Conservation (phyloP, 2,113 vertebrate species). For the Ictalurus punctatus region DNA sequence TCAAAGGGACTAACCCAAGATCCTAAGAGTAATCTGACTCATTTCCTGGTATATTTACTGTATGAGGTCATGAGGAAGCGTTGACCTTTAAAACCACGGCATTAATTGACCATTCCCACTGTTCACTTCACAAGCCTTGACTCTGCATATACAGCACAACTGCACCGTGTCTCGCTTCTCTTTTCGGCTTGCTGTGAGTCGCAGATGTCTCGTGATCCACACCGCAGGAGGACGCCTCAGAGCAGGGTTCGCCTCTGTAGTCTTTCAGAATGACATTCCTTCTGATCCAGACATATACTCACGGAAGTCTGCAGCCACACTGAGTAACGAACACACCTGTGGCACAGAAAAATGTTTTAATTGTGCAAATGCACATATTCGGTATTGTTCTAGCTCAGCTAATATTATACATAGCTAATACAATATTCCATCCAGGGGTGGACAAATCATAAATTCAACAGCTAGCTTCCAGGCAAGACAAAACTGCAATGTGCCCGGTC, state of each 20-base stretch:
- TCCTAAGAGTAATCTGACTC: not conserved
- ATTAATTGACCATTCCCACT: not conserved
- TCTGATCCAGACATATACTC: slow-evolving; percentile 60
- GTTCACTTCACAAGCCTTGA: not conserved
- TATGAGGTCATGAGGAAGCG: not conserved
- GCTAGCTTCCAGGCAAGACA: not conserved
- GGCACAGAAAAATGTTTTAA: not conserved
- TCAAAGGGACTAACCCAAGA: not conserved
- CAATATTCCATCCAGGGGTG: not conserved
- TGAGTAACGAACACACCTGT: slow-evolving; percentile 71
- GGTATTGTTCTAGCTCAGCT: not conserved
- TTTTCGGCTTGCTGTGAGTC: not conserved
- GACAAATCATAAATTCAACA: not conserved
- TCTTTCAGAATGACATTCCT: slow-evolving; percentile 70
- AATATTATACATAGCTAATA: not conserved
- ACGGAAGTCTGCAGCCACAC: slow-evolving; percentile 64
- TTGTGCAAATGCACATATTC: not conserved
- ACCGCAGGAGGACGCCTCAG: not conserved
- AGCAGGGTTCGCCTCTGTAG: not conserved
- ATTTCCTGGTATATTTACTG: not conserved
- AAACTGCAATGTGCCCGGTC: not conserved
- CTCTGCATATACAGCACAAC: not conserved
- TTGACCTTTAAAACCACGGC: not conserved
- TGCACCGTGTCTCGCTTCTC: not conserved
- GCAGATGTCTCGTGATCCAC: not conserved